Percentiles rank a stretch among this genome's conserved stretches.
Conservation (phyloP, 2,888 invertebrate species). For the Papilio demoleus region DNA sequence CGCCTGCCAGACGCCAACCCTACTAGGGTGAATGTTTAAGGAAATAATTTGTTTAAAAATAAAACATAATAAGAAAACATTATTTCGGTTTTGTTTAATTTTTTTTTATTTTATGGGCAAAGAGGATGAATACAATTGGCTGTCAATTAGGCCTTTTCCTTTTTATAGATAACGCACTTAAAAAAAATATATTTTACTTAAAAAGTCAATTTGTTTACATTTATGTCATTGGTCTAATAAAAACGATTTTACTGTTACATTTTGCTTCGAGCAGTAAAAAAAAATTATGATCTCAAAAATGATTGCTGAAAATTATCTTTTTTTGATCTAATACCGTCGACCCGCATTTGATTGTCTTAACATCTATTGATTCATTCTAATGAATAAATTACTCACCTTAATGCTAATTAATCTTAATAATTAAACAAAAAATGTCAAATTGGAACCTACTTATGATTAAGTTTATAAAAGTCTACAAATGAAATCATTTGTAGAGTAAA, state of each 20-base stretch:
- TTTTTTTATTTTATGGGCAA: neutral
- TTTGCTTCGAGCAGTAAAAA: constrained; percentile 1
- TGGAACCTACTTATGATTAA: constrained; percentile 75
- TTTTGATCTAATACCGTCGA: constrained; percentile 37
- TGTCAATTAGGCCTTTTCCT: neutral
- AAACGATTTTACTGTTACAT: constrained; percentile 1
- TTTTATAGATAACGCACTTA: neutral
- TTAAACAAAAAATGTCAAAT: constrained; percentile 58
- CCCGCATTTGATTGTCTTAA: constrained; percentile 29
- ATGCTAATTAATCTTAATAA: constrained; percentile 49
- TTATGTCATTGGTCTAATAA: constrained; percentile 5
- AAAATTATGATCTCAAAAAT: constrained; percentile 34
- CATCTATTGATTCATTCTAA: constrained; percentile 27
- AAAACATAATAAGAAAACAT: too few species aligned
- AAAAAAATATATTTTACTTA: neutral
- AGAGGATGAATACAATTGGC: neutral
- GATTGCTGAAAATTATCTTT: constrained; percentile 4
- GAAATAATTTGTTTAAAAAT: too few species aligned
- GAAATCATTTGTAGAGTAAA: constrained; percentile 78
- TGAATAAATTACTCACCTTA: constrained; percentile 44
- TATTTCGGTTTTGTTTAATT: too few species aligned
- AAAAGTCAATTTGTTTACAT: neutral
- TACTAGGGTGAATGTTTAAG: too few species aligned
- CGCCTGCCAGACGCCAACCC: too few species aligned
- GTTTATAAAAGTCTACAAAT: constrained; percentile 76